phyloP scores from a whole-genome alignment of 2,113 vertebrate species.

The Pogona vitticeps region DNA sequence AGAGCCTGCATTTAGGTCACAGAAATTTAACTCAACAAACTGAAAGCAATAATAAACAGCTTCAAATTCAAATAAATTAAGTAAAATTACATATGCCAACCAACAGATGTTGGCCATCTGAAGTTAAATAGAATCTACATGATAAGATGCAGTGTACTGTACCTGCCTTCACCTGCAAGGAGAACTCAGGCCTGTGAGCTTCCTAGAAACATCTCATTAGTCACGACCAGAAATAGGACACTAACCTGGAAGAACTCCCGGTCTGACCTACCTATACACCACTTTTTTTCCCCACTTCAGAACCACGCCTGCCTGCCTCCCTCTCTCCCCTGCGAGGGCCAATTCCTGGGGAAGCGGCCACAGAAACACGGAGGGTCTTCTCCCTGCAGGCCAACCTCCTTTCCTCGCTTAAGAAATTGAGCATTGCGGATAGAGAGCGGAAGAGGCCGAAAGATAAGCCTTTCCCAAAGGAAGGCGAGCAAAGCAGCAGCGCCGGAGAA shows the following conservation, averaged over 20 bases:
- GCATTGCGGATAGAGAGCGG: neutral
- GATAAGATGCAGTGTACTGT: no score
- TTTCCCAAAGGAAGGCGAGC: no score
- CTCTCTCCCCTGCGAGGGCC: neutral
- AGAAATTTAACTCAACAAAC: neutral
- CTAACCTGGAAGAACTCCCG: no score
- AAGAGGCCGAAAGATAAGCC: neutral
- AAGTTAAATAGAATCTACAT: no score
- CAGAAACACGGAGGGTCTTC: no score
- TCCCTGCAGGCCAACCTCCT: neutral
- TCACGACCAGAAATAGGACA: neutral
- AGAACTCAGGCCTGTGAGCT: neutral
- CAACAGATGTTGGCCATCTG: neutral
- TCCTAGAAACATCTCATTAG: neutral
- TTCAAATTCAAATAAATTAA: neutral
- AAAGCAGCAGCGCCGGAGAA: no score
- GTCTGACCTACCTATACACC: neutral
- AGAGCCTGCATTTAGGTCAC: neutral
- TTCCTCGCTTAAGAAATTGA: neutral
- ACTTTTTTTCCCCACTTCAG: neutral
- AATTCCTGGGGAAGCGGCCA: no score
- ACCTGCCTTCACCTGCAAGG: no score
- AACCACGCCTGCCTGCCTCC: neutral
- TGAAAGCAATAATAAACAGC: neutral
- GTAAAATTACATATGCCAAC: neutral